Percentiles rank a stretch among this genome's conserved stretches.
Evolutionary conservation across 2,113 vertebrate genomes (phyloP).

Genomic region (Charina bottae): DNA sequence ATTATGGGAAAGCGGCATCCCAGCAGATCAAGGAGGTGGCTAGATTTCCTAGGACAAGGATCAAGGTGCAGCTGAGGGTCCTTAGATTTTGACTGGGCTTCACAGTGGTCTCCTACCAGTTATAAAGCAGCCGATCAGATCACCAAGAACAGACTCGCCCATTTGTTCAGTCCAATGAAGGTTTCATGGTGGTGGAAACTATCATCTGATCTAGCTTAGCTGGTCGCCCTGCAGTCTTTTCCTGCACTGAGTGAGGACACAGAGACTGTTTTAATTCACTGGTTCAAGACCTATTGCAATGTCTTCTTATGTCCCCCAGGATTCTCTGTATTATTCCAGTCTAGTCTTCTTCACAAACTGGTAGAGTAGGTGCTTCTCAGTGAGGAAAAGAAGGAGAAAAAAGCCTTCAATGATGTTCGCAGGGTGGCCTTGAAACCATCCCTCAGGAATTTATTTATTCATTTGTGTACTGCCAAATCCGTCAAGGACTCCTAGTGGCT

Average conservation of each 20-base stretch:
- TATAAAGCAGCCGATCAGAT: neutral
- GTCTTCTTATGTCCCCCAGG: neutral
- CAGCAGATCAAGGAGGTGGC: neutral
- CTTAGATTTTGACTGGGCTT: neutral
- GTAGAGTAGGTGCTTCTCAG: neutral
- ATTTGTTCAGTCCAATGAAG: neutral
- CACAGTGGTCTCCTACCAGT: neutral
- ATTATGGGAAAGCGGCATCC: neutral
- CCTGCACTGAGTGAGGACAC: neutral
- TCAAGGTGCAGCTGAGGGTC: neutral
- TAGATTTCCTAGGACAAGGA: neutral
- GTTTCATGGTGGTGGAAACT: neutral
- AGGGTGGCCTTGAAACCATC: constrained; percentile 8
- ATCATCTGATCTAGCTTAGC: neutral
- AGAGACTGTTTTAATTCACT: neutral
- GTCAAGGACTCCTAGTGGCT: neutral
- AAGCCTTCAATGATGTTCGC: too few species aligned
- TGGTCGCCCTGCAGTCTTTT: neutral
- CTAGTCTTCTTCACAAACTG: neutral
- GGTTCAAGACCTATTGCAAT: neutral
- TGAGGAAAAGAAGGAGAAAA: neutral
- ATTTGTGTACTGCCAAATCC: neutral
- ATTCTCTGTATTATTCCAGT: neutral
- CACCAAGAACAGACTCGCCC: neutral
- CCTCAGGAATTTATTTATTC: neutral